Evolutionary conservation across 2,888 invertebrate species (phyloP), one percentile per base, ranked within the genome.

Genomic region (Lithodes maja): DNA sequence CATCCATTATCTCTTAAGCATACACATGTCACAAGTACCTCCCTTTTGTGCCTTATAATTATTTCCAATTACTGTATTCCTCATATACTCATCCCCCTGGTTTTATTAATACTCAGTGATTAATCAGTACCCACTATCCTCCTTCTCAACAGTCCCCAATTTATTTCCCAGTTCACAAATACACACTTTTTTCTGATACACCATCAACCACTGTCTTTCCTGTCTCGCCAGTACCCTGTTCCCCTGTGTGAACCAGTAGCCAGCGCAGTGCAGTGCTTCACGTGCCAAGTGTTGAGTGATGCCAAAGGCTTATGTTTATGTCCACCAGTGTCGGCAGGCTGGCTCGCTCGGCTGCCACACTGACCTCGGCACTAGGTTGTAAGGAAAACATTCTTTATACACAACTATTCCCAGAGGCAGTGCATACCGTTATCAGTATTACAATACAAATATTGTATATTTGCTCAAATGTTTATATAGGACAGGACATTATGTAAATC

Each of bases 291-390:
- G 85, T 89, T 61, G 81, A 81, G 85, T 81, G 80, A 89, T 89
- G 88, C 88, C 88, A 89, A 89, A 89, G 88, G 88, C 88, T 85
- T 89, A 86, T 68, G 49, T 84, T 84, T 84, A 84, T 84, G 75
- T 83, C n/a, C 68, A 74, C 55, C 84, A 84, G 55, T 74, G 74
- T 49, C 49, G 75, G 55, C 12, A 52, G 52, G n/a, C 15, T 12
- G 12, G 61, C 12, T 12, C 61, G 5, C 61, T 7, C 5, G 61
- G 12, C 61, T 61, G 61, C 17, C 71, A 71, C 3, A 12, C n/a
- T 12, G 71, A 15, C 68, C 68, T 9, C 61, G 68, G 68, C 68
- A 12, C 68, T 61, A 71, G 15, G n/a, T n/a, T 2, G 3, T n/a
- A 12, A 71, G 17, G 71, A n/a, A 71, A n/a, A 71, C 17, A 9